These are phyloP conservation scores for Hymenochirus boettgeri DNA, from an alignment of 2,113 vertebrate species.

Conservation along the genomic window DNA sequence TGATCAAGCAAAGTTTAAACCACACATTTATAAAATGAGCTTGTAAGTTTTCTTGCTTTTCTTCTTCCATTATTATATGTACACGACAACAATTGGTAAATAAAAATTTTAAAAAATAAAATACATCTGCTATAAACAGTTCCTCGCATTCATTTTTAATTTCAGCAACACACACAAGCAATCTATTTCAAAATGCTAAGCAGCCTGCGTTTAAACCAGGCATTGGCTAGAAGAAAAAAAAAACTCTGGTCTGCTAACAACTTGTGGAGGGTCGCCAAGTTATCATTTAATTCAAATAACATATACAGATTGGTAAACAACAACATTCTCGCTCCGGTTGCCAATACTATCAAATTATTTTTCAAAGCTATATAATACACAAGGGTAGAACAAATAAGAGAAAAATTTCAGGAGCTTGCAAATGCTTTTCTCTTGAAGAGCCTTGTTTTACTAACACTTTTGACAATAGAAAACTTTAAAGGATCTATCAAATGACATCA, in stretches of 20 bases:
- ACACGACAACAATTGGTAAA: no score
- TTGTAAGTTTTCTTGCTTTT: no score
- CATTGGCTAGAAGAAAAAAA: background rate
- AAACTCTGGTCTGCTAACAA: background rate
- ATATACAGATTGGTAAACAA: constrained; percentile 27
- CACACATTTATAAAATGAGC: no score
- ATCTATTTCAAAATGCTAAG: background rate
- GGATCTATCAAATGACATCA: background rate
- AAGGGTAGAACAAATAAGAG: background rate
- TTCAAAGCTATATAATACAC: background rate
- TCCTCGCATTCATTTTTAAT: no score
- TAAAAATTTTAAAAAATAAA: no score
- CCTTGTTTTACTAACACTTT: background rate
- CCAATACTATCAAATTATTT: background rate
- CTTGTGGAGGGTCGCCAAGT: constrained; percentile 8
- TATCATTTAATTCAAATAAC: constrained; percentile 12
- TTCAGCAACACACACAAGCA: no score
- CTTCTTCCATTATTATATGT: no score
- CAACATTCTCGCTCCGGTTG: background rate
- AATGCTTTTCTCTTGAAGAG: background rate
- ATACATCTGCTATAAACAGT: no score
- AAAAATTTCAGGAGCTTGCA: background rate
- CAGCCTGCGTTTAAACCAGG: background rate
- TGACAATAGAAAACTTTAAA: background rate
- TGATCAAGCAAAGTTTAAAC: no score